phyloP scores from a whole-genome alignment of 2,888 invertebrate genomes.

The Electrophaes corylata region DNA sequence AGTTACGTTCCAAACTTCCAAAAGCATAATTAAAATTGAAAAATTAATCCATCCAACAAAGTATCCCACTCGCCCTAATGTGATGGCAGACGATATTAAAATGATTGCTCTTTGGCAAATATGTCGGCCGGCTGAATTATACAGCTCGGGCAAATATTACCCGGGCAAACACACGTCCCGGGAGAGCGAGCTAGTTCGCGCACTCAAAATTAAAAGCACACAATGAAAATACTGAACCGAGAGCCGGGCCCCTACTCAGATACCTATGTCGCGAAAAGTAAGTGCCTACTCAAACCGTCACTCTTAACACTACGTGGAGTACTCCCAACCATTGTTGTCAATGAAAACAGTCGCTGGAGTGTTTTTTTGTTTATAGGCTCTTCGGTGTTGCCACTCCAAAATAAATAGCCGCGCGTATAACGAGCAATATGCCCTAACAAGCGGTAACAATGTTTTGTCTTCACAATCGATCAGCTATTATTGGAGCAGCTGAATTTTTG shows the following conservation, averaged over 20 bases:
- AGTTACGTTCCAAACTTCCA: slow-evolving; percentile 35
- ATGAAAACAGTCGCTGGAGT: slow-evolving; percentile 81
- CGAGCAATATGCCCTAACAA: slow-evolving; percentile 79
- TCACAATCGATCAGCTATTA: slow-evolving; percentile 66
- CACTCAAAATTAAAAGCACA: slow-evolving; percentile 87
- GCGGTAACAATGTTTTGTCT: slow-evolving; percentile 76
- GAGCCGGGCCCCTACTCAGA: slow-evolving; percentile 67
- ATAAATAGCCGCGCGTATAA: slow-evolving; percentile 76
- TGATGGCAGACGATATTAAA: slow-evolving; percentile 85
- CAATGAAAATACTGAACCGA: slow-evolving; percentile 85
- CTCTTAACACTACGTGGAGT: slow-evolving; percentile 75
- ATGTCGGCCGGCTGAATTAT: slow-evolving; percentile 86
- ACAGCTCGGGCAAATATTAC: slow-evolving; percentile 86
- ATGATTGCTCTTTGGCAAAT: slow-evolving; percentile 87
- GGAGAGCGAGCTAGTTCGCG: slow-evolving; percentile 85
- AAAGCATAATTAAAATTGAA: slow-evolving; percentile 68
- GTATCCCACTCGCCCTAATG: slow-evolving; percentile 78
- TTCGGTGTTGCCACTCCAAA: slow-evolving; percentile 82
- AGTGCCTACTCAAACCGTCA: slow-evolving; percentile 72
- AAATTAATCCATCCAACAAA: slow-evolving; percentile 76
- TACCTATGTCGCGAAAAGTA: slow-evolving; percentile 82
- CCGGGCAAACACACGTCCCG: slow-evolving; percentile 85
- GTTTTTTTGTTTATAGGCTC: slow-evolving; percentile 83
- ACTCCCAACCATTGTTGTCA: slow-evolving; percentile 76
- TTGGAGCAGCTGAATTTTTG: slow-evolving; percentile 55